Conservation (phyloP, 2,888 invertebrate genomes). For the Idaea biselata region DNA sequence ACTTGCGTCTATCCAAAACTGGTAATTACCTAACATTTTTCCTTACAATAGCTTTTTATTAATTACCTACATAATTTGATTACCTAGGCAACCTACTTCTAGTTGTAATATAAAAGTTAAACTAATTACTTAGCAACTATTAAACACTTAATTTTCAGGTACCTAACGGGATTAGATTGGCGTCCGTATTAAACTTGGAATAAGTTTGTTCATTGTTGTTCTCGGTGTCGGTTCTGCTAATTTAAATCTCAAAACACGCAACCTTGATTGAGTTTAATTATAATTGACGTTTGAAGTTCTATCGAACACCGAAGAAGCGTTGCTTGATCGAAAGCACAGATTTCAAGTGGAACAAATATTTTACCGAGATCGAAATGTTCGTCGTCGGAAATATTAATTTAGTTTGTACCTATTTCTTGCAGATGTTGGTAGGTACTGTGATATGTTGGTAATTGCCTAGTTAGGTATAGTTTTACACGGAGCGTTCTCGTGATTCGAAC, state of each 20-base stretch:
- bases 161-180: not conserved
- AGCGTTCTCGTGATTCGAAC: too few relatives aligned
- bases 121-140: not conserved
- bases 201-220: slow-evolving; percentile 12
- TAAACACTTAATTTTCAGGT: not conserved
- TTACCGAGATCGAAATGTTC: not conserved
- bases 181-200: slow-evolving; percentile 3
- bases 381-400: too few relatives aligned
- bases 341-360: slow-evolving; percentile 5
- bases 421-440: too few relatives aligned
- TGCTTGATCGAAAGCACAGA: not conserved
- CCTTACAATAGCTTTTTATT: too few relatives aligned
- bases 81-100: not conserved
- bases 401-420: too few relatives aligned
- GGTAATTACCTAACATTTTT: too few relatives aligned
- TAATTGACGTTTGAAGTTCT: not conserved
- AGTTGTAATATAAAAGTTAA: not conserved
- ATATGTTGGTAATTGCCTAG: too few relatives aligned
- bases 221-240: not conserved
- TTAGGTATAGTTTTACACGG: too few relatives aligned
- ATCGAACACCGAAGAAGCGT: not conserved
- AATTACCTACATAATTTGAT: too few relatives aligned
- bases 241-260: not conserved
- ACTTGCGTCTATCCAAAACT: too few relatives aligned
- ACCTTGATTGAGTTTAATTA: not conserved